Conservation (phyloP, 2,888 invertebrate species). For the Drosophila ezoana region DNA sequence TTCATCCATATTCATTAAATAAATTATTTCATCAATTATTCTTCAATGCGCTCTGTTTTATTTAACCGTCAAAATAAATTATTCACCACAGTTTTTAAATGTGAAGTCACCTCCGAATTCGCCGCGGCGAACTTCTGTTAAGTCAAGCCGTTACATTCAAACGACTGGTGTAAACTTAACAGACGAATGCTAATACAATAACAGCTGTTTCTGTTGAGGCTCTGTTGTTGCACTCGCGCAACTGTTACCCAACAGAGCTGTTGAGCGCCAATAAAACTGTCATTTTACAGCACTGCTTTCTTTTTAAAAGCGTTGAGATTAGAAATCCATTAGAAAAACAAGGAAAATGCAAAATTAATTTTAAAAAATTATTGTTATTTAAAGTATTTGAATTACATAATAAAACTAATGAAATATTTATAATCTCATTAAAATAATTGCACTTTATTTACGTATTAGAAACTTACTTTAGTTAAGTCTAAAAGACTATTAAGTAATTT, state of each 20-base stretch:
- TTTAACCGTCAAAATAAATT: background rate
- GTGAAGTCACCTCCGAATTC: background rate
- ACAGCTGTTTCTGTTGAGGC: constrained; percentile 13
- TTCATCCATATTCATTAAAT: no score
- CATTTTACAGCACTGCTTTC: constrained; percentile 26
- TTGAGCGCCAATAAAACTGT: background rate
- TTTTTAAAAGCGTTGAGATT: background rate
- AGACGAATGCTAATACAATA: background rate
- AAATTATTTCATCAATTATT: no score
- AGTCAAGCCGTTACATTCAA: constrained; percentile 1
- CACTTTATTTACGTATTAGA: constrained; percentile 60
- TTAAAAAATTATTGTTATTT: no score
- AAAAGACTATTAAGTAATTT: constrained; percentile 51
- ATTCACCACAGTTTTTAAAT: constrained; percentile 16
- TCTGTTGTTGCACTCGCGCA: background rate
- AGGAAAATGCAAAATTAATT: background rate
- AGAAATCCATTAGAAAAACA: background rate
- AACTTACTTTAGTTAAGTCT: constrained; percentile 30
- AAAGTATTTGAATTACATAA: no score
- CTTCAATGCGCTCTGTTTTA: background rate
- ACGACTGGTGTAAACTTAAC: background rate
- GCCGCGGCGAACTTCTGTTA: constrained; percentile 4
- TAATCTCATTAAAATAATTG: constrained; percentile 51
- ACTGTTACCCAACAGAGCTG: background rate
- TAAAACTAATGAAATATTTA: background rate